phyloP scores from a whole-genome alignment of 1,140 invertebrate genomes.

The Zaprionus lachaisei region DNA sequence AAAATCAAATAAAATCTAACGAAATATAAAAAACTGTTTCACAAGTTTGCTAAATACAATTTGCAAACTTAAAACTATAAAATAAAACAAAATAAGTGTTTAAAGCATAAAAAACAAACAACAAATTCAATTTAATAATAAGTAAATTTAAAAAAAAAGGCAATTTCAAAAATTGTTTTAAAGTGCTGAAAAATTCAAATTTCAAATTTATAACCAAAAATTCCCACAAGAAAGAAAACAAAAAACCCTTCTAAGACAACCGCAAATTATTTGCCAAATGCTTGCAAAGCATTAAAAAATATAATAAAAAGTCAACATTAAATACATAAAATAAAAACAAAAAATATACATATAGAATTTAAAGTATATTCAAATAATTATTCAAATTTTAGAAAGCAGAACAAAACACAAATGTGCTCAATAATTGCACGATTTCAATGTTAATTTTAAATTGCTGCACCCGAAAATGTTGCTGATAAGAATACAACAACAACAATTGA shows the following conservation, averaged over 20 bases:
- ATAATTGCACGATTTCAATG: conserved; percentile 19
- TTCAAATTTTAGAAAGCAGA: background rate
- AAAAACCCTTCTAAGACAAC: conserved; percentile 18
- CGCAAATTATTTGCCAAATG: conserved; percentile 23
- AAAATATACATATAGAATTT: background rate
- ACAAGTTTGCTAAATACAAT: conserved; percentile 29
- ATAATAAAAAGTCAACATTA: background rate
- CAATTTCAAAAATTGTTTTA: conserved; percentile 6
- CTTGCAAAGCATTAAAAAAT: conserved; percentile 22
- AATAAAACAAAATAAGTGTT: conserved; percentile 3
- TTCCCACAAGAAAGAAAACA: conserved; percentile 21
- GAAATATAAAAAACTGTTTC: conserved; percentile 14
- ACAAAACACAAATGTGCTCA: background rate
- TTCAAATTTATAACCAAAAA: conserved; percentile 9
- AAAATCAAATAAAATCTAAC: conserved; percentile 18
- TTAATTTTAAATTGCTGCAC: conserved; percentile 36
- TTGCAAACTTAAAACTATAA: conserved; percentile 10
- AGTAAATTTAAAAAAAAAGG: background rate
- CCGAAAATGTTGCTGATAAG: conserved; percentile 65
- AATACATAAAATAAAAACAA: conserved; percentile 18
- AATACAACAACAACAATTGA: conserved; percentile 51
- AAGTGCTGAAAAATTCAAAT: conserved; percentile 24
- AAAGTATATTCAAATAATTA: conserved; percentile 38
- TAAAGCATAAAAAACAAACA: conserved; percentile 8
- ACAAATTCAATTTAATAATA: background rate